A percentile compares a stretch with the other conserved stretches of the same genome.
These are phyloP conservation scores for Campoletis raptor DNA, from an alignment of 2,888 invertebrate species.

Conservation along the genomic window DNA sequence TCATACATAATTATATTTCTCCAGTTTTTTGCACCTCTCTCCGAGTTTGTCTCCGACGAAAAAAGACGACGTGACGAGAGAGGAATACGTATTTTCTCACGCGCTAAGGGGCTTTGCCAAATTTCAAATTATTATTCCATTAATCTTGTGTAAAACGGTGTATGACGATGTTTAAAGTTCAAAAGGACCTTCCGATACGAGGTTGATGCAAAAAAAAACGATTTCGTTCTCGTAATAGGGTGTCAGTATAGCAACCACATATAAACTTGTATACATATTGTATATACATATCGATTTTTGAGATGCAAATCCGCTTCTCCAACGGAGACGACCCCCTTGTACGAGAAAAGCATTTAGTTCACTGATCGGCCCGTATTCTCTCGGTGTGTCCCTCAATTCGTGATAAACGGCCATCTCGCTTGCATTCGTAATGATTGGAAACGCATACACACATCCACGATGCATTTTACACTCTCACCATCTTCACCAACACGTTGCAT, in stretches of 20 bases:
- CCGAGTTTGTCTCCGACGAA: not conserved
- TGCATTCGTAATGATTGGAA: slow-evolving; percentile 66
- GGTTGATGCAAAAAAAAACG: slow-evolving; percentile 2
- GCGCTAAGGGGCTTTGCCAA: slow-evolving; percentile 3
- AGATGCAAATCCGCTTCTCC: slow-evolving; percentile 49
- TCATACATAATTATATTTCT: slow-evolving; percentile 13
- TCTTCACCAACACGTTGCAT: slow-evolving; percentile 29
- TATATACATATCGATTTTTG: slow-evolving; percentile 34
- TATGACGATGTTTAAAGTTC: slow-evolving; percentile 34
- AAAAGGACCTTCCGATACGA: slow-evolving; percentile 30
- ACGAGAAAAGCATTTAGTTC: not conserved
- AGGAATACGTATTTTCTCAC: slow-evolving; percentile 13
- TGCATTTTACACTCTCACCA: not conserved
- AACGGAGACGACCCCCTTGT: slow-evolving; percentile 26
- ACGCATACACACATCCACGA: not conserved
- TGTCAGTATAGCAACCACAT: slow-evolving; percentile 44
- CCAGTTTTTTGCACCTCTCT: not conserved
- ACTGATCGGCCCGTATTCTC: not conserved
- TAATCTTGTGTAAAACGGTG: slow-evolving; percentile 53
- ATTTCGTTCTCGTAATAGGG: slow-evolving; percentile 46
- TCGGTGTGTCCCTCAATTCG: slow-evolving; percentile 60
- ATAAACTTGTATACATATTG: not conserved
- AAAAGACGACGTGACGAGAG: not conserved
- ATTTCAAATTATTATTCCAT: slow-evolving; percentile 56
- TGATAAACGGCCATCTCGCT: slow-evolving; percentile 61